These are phyloP conservation scores for Temnothorax curvispinosus DNA, from an alignment of 1,140 invertebrate species.

Conservation along the genomic window DNA sequence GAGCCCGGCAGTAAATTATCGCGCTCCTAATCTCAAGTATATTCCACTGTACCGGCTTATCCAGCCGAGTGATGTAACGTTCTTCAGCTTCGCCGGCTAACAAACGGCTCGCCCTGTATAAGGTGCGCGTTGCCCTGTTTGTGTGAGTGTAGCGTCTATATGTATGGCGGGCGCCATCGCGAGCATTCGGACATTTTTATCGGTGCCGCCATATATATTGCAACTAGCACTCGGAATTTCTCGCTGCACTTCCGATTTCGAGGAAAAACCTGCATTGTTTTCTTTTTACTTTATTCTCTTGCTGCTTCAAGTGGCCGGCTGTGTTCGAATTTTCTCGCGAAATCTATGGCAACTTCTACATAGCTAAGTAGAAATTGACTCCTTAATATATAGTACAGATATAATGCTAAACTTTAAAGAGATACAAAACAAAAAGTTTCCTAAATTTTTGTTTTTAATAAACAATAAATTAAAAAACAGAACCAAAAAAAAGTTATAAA, in stretches of 20 bases:
- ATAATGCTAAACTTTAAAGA: too few species aligned
- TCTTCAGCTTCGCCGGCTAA: slow-evolving; percentile 39
- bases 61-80: slow-evolving; percentile 53
- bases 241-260: slow-evolving; percentile 52
- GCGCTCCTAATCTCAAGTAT: slow-evolving; percentile 70
- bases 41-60: slow-evolving; percentile 60
- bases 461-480: too few species aligned
- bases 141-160: background rate
- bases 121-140: background rate
- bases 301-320: background rate
- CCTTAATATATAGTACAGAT: too few species aligned
- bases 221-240: slow-evolving; percentile 32
- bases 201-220: slow-evolving; percentile 39
- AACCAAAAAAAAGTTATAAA: background rate
- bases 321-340: slow-evolving; percentile 32
- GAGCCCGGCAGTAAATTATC: slow-evolving; percentile 66
- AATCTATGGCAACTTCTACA: slow-evolving; percentile 8
- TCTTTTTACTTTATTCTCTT: slow-evolving; percentile 25
- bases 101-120: slow-evolving; percentile 33
- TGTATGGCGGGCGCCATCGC: slow-evolving; percentile 11
- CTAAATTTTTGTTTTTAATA: too few species aligned
- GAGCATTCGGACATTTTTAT: slow-evolving; percentile 46
- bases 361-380: background rate
- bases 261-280: slow-evolving; percentile 19
- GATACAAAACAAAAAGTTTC: too few species aligned